These are phyloP conservation scores for Neopelma chrysocephalum DNA, from an alignment of 2,797 vertebrate genomes.

Conservation along the genomic window DNA sequence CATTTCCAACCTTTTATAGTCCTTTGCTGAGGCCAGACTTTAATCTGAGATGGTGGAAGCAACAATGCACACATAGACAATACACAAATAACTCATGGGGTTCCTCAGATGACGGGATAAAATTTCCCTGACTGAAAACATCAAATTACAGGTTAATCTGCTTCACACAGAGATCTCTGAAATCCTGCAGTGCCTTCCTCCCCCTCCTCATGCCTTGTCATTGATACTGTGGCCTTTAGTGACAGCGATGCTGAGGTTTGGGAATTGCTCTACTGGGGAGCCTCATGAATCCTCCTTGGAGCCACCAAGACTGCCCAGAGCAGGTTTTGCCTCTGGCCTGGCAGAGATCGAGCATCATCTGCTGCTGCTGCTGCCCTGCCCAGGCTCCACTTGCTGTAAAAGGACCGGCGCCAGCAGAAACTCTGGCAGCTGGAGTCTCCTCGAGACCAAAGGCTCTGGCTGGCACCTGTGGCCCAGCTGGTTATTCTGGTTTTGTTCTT, in stretches of 20 bases:
- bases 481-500: neutral
- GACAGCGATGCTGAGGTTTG: neutral
- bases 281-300: neutral
- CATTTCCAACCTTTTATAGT: neutral
- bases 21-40: neutral
- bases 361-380: neutral
- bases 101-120: neutral
- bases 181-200: neutral
- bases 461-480: neutral
- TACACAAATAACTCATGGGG: rapidly evolving
- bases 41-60: neutral
- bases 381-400: rapidly evolving
- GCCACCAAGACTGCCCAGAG: neutral
- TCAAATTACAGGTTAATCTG: neutral
- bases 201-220: neutral
- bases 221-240: neutral
- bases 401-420: neutral
- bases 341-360: neutral
- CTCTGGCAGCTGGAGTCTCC: neutral
- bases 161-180: no score
- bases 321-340: neutral
- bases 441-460: neutral
- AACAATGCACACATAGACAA: neutral
- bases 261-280: neutral
- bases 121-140: neutral